Evolutionary conservation across 2,888 invertebrate species (phyloP), one percentile per base, ranked within the genome.

Genomic region (Netelia inedita): DNA sequence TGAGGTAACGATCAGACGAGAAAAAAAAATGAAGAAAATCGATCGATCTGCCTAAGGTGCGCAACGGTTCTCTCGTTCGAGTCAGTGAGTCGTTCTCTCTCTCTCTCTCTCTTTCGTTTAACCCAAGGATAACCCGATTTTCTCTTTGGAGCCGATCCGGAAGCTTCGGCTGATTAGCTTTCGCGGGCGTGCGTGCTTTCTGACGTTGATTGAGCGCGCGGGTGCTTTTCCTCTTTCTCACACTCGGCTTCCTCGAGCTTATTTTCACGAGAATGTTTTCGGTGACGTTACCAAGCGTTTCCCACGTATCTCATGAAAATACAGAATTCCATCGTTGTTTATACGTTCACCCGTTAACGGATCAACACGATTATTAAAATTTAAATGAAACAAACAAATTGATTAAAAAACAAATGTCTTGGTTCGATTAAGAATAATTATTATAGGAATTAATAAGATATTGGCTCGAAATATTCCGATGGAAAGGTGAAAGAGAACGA

Each of bases 161-260:
- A 90, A 90, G 86, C 87, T 83, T 72, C 78, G 82, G 86, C 85
- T 88, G 89, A 90, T 91, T 88, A 88, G 88, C 87, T 91, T 90
- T 89, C 87, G 72, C 73, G 85, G 80, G 78, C 83, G 86, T 85
- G 89, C 88, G 87, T 89, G 88, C 76, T 84, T 87, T 86, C 87
- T 86, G 88, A 88, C 88, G 87, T 89, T 89, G 90, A 91, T 89
- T 87, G 72, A 65, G 85, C 79, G 78, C 83, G 86, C 83, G 89
- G 88, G 87, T 89, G 88, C 76, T 84, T 87, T 86, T 87, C 86
- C 88, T 88, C 88, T 86, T 89, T 89, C 90, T 19, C 57, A 61
- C 61, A 9, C 61, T 61, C 28, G 35, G 35, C 35, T 35, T 6
- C 6, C 35, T 35, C 35, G 35, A 35, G 35, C 35, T 35, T 35